These are phyloP conservation scores for Nixonia krombeini DNA, from an alignment of 1,140 invertebrate species.

Conservation along the genomic window DNA sequence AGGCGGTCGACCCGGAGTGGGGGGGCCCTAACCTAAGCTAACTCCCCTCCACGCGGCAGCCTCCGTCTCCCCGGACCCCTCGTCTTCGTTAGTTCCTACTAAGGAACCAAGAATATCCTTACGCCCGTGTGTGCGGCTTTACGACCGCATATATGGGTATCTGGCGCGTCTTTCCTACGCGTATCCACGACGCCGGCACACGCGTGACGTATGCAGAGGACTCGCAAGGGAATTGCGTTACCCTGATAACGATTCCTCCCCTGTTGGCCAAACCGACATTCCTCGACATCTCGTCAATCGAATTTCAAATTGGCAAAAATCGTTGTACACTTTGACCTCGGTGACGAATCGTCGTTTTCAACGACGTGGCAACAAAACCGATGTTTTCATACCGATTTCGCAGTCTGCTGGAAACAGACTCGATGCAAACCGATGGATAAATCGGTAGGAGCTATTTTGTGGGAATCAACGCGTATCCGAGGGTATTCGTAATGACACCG, in stretches of 20 bases:
- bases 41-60: conserved; percentile 51
- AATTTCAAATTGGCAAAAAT: too few species aligned
- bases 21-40: conserved; percentile 62
- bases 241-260: not conserved
- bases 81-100: conserved; percentile 29
- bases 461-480: too few species aligned
- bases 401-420: too few species aligned
- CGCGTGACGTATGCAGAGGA: not conserved
- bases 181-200: not conserved
- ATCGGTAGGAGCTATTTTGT: too few species aligned
- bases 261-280: too few species aligned
- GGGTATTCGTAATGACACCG: too few species aligned
- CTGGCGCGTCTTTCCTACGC: not conserved
- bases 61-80: conserved; percentile 19
- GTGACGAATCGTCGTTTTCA: too few species aligned
- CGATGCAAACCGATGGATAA: too few species aligned
- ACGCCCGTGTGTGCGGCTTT: conserved; percentile 1
- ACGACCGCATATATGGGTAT: not conserved
- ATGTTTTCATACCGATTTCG: too few species aligned
- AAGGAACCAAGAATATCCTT: conserved; percentile 45
- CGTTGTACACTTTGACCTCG: too few species aligned
- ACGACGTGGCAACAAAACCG: too few species aligned
- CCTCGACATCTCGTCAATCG: too few species aligned
- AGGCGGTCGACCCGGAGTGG: conserved; percentile 54
- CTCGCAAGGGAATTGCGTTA: not conserved